Base-by-base conservation (phyloP, 1,140 invertebrate genomes). In the Caerostris extrusa region DNA sequence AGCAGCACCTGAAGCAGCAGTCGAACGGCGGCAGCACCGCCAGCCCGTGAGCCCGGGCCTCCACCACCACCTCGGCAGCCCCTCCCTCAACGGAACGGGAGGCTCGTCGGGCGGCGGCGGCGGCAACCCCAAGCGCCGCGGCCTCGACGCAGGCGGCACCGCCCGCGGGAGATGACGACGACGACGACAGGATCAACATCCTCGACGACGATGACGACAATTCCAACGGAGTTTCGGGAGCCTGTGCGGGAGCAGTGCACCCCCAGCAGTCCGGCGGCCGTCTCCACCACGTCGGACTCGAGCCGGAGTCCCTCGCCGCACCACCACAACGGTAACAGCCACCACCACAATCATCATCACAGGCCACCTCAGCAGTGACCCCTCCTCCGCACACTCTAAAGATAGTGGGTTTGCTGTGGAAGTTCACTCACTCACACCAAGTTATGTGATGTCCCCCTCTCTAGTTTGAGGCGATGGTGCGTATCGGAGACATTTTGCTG, bases 281-380 rank as follows among this genome's bases (percentile, higher is more conserved):
- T 95, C 6, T 95, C 95, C 7, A 95, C 95, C n/a, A 95, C 94
- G 14, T 95, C 95, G 6, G 95, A 95, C 17, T 95, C 94, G 50
- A 94, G 94, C 57, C 88, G 94, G 3, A 93, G 95, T 69, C 89
- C 90, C 19, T 92, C 94, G 12, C 90, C 94, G 14, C 90, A 77
- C 57, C 89, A 87, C 17, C 58, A 58, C 61, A 94, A 81, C 8
- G 81, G 50, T 53, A 69, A 55, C 91, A 93, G 14, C 91, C 67
- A 90, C 55, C 71, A 17, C 56, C 91, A 93, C 61, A 61, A 87
- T 56, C 69, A 93, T 61, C 92, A 93, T 19, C 92, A 93, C 60
- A 88, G 92, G 83, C 92, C 92, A 34, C 92, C 92, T 7, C 91
- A 92, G 69, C 85, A 88, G 64, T 93, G 92, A 93, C 86, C 90